Evolutionary conservation across 1,140 invertebrate genomes (phyloP).

Genomic region (Dinoponera quadriceps): DNA sequence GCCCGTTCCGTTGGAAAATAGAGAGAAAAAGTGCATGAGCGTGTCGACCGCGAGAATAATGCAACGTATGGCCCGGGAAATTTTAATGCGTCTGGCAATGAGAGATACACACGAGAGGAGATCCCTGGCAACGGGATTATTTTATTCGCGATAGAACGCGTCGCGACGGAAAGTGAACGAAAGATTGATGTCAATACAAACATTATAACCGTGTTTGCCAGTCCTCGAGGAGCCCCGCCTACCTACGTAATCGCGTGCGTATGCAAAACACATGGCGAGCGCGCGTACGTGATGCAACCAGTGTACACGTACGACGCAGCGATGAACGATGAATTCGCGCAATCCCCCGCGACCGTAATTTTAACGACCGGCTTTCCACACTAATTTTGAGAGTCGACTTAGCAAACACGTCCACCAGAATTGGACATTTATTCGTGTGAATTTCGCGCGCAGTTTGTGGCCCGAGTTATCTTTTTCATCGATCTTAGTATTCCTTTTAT

Average conservation of each 20-base stretch:
- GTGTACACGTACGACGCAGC: not conserved
- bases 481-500: too few relatives aligned
- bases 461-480: too few relatives aligned
- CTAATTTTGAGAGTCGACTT: too few relatives aligned
- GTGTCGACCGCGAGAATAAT: not conserved
- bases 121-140: too few relatives aligned
- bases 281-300: not conserved
- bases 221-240: not conserved
- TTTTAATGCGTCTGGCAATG: not conserved
- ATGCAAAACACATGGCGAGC: slow-evolving; percentile 30
- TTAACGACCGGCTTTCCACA: too few relatives aligned
- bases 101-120: too few relatives aligned
- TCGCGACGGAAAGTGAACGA: slow-evolving; percentile 32
- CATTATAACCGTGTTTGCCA: slow-evolving; percentile 53
- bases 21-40: not conserved
- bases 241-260: not conserved
- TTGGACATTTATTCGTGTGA: too few relatives aligned
- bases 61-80: not conserved
- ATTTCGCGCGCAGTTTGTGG: too few relatives aligned
- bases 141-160: too few relatives aligned
- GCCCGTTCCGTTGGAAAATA: too few relatives aligned
- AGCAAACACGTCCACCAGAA: too few relatives aligned
- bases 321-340: slow-evolving; percentile 33
- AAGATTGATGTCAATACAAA: slow-evolving; percentile 60
- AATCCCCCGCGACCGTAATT: not conserved